Conservation (phyloP, 2,113 vertebrate species). For the Actinemys pallida region DNA sequence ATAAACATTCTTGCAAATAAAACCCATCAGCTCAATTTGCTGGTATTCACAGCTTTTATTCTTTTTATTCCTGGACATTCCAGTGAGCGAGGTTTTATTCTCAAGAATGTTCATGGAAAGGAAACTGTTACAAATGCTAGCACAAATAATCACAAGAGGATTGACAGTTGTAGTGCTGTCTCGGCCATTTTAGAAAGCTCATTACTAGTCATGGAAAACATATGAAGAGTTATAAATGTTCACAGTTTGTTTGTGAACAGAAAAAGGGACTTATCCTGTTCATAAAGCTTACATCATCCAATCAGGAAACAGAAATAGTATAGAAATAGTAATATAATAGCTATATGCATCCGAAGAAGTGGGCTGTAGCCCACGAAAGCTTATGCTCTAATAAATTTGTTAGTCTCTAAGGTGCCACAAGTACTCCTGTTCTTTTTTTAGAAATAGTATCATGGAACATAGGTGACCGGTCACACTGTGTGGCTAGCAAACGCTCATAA, state of each 20-base stretch:
- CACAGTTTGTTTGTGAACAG: neutral
- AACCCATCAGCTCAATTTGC: fast-evolving
- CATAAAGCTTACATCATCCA: neutral
- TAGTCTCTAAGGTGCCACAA: too few relatives aligned
- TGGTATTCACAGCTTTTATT: fast-evolving
- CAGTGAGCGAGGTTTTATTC: neutral
- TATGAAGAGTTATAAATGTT: neutral
- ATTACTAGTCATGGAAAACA: neutral
- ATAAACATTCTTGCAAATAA: neutral
- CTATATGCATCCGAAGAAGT: too few relatives aligned
- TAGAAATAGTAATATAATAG: too few relatives aligned
- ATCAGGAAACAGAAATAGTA: neutral
- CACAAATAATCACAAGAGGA: fast-evolving
- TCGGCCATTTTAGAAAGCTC: neutral
- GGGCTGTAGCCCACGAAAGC: too few relatives aligned
- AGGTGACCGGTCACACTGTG: neutral
- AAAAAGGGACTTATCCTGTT: neutral
- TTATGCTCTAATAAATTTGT: too few relatives aligned
- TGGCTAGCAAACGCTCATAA: neutral
- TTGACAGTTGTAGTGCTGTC: fast-evolving
- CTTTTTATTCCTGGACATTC: neutral
- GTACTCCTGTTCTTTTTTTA: too few relatives aligned
- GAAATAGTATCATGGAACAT: neutral
- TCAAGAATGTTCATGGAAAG: fast-evolving
- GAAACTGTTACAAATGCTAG: neutral